Percentiles rank a stretch among this genome's conserved stretches.
Conservation (phyloP, 1,140 invertebrate genomes). For the Samia ricini region DNA sequence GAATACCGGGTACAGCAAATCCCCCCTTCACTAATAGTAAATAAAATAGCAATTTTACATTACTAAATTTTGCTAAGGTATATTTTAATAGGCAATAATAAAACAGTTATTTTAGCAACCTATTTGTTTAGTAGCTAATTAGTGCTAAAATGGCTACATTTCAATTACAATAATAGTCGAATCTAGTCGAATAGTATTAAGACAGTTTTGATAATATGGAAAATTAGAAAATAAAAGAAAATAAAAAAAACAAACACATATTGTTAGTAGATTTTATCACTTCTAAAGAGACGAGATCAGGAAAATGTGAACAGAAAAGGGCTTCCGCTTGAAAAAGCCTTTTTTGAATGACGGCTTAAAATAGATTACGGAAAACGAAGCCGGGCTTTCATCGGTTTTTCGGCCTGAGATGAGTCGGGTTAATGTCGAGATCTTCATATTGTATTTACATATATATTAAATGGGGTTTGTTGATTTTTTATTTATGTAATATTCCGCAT, state of each 20-base stretch:
- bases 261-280: not conserved
- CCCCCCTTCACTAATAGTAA: too few relatives aligned
- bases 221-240: not conserved
- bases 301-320: not conserved
- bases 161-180: too few relatives aligned
- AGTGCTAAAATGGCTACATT: too few relatives aligned
- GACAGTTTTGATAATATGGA: too few relatives aligned
- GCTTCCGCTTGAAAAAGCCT: not conserved
- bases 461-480: not conserved
- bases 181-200: too few relatives aligned
- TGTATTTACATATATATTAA: not conserved
- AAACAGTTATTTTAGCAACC: too few relatives aligned
- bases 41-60: too few relatives aligned
- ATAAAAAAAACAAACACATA: not conserved
- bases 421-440: not conserved
- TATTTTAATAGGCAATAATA: too few relatives aligned
- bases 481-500: not conserved
- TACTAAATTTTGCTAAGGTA: too few relatives aligned
- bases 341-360: not conserved
- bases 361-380: not conserved
- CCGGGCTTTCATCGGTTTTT: not conserved
- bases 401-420: not conserved
- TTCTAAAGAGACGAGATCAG: not conserved
- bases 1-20: too few relatives aligned
- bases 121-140: too few relatives aligned